A percentile compares a stretch with the other conserved stretches of the same genome.
Conservation (phyloP, 1,140 invertebrate genomes). For the Eurosta solidaginis region DNA sequence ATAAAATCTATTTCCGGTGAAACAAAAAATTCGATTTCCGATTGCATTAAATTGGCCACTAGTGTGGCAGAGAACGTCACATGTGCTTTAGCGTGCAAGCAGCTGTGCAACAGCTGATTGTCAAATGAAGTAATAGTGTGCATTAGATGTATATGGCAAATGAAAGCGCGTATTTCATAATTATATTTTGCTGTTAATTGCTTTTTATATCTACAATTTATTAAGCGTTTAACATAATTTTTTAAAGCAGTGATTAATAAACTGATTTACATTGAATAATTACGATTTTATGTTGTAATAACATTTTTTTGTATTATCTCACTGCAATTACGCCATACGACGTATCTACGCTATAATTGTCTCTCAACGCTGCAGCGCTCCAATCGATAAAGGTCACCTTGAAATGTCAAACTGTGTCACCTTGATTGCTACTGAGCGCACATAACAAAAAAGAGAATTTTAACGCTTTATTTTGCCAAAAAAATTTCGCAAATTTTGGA, state of each 20-base stretch:
- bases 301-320: too few relatives aligned
- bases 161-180: background rate
- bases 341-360: background rate
- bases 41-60: background rate
- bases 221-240: too few relatives aligned
- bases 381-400: constrained; percentile 38
- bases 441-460: constrained; percentile 26
- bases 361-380: background rate
- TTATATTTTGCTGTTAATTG: too few relatives aligned
- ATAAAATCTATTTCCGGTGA: too few relatives aligned
- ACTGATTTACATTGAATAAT: too few relatives aligned
- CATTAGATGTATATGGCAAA: background rate
- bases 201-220: too few relatives aligned
- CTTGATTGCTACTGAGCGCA: constrained; percentile 29
- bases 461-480: background rate
- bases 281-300: too few relatives aligned
- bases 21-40: background rate
- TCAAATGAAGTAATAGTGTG: background rate
- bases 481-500: constrained; percentile 31
- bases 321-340: background rate
- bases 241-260: too few relatives aligned
- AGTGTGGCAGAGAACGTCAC: too few relatives aligned
- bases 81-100: background rate
- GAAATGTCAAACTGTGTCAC: constrained; percentile 38
- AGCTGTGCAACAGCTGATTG: background rate